Percentiles rank a stretch among this genome's conserved stretches.
Evolutionary conservation across 2,888 invertebrate genomes (phyloP).

Genomic region (Lochmaea capreae): DNA sequence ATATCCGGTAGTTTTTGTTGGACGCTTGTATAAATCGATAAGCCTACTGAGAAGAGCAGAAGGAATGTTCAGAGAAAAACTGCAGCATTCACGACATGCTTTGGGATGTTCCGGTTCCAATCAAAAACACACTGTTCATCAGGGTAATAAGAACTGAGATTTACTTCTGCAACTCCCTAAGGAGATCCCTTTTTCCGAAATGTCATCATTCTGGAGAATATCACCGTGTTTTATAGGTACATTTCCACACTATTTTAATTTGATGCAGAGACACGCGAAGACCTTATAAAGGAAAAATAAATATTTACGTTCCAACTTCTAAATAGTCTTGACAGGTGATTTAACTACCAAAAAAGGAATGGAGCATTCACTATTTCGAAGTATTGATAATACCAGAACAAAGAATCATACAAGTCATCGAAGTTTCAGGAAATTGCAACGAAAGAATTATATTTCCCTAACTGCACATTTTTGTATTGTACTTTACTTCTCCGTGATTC

Average conservation of each 20-base stretch:
- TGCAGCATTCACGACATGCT: constrained; percentile 12
- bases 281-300: no score
- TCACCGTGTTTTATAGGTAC: not conserved
- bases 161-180: constrained; percentile 4
- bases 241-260: not conserved
- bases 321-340: no score
- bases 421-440: no score
- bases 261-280: no score
- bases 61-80: constrained; percentile 1
- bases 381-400: no score
- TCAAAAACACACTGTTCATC: constrained; percentile 15
- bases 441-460: no score
- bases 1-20: not conserved
- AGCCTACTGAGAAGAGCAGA: not conserved
- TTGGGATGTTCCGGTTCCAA: constrained; percentile 15
- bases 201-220: constrained; percentile 7
- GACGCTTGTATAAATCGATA: not conserved
- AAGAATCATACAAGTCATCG: no score
- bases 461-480: no score
- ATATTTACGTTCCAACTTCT: no score
- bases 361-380: no score
- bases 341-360: no score
- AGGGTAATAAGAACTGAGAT: constrained; percentile 18
- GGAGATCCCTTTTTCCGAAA: constrained; percentile 11
- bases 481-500: no score